Evolutionary conservation across 2,797 vertebrate genomes (phyloP), one percentile per base, ranked within the genome.

Genomic region (Enteromius argenteus): DNA sequence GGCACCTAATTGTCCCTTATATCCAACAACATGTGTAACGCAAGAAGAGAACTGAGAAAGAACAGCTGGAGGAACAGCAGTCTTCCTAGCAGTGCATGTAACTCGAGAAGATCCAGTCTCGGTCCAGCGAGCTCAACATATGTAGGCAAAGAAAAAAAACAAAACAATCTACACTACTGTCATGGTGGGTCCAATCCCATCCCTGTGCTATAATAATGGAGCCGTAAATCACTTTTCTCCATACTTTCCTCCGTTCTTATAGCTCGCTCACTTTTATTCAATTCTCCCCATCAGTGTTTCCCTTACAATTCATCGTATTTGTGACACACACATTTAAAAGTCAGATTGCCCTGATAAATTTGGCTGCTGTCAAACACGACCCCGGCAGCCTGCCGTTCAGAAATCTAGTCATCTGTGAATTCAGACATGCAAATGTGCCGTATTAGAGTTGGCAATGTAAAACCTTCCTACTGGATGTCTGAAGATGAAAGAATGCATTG

Each of bases 121-220:
- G 81, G 69, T 84, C 73, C 56, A 85, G 81, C 19, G 75, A 87
- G 32, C 77, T 80, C 72, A 85, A 84, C 87, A 88, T 84, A 86
- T 87, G 87, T 74, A 86, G 76, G 13, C 69, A 39, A 46, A 72
- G 6, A 74, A 69, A 58, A 49, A 78, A 51, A 78, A 67, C 49
- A 46, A 80, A 27, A 66, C 64, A 72, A 84, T 81, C 66, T 80
- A 85, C 79, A 60, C 64, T 77, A 69, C 69, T 84, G 86, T 85
- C 73, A 80, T 64, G 79, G 66, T 49, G 32, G 44, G 62, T 84
- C 85, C 74, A 73, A 76, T 83, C 77, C 79, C 80, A 84, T 89
- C 77, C 84, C 80, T 79, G 77, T 77, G 81, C 79, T 84, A 51
- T 88, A 87, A 89, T 86, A 90, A 90, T 88, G 81, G 86, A 88